A percentile compares a stretch with the other conserved stretches of the same genome.
These are phyloP conservation scores for Heteromurus nitidus DNA, from an alignment of 2,888 invertebrate species.

Conservation along the genomic window DNA sequence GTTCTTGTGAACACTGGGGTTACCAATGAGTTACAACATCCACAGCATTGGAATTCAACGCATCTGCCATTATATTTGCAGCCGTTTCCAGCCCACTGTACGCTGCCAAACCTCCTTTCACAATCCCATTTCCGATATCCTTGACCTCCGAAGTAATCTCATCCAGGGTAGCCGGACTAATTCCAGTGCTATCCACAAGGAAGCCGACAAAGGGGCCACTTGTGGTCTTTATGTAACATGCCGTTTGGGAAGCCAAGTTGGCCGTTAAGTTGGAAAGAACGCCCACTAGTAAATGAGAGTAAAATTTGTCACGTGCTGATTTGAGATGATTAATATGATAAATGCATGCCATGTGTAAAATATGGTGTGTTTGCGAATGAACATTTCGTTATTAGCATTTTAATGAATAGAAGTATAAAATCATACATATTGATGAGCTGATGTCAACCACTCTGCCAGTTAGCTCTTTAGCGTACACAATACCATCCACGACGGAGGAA, in stretches of 20 bases:
- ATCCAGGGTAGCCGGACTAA: background rate
- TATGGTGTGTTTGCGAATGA: too few species aligned
- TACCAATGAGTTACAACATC: slow-evolving; percentile 60
- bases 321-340: too few species aligned
- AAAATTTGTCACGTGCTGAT: too few species aligned
- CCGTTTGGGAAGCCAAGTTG: slow-evolving; percentile 31
- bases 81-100: slow-evolving; percentile 48
- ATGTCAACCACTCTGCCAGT: slow-evolving; percentile 62
- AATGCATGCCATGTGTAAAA: background rate
- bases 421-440: slow-evolving; percentile 54
- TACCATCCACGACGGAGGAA: slow-evolving; percentile 2
- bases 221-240: slow-evolving; percentile 13
- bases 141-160: slow-evolving; percentile 26
- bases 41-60: slow-evolving; percentile 51
- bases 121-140: slow-evolving; percentile 35
- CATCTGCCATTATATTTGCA: slow-evolving; percentile 26
- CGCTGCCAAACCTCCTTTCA: slow-evolving; percentile 24
- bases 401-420: background rate
- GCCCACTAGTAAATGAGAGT: too few species aligned
- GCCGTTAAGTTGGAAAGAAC: too few species aligned
- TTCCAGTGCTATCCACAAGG: slow-evolving; percentile 10
- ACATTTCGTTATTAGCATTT: background rate
- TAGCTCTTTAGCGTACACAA: slow-evolving; percentile 21
- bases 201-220: background rate
- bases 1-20: background rate